Evolutionary conservation across 2,797 vertebrate genomes (phyloP).

Genomic region (Scolopax rusticola): DNA sequence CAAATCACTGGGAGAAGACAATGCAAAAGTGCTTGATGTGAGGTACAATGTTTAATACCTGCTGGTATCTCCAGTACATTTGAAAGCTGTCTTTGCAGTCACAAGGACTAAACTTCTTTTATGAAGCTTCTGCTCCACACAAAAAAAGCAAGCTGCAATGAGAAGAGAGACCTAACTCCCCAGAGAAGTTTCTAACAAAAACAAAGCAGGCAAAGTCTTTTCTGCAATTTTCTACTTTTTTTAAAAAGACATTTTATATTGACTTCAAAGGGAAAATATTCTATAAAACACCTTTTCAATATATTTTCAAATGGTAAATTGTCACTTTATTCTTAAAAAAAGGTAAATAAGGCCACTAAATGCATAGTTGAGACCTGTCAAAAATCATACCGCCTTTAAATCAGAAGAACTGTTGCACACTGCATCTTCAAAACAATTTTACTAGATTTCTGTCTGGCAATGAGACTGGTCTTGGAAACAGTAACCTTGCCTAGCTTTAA

Average conservation of each 20-base stretch:
- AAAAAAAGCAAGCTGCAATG: neutral
- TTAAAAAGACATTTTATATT: slow-evolving; percentile 29
- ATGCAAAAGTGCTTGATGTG: neutral
- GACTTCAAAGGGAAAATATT: slow-evolving; percentile 18
- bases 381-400: slow-evolving; percentile 28
- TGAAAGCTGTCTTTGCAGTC: neutral
- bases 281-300: neutral
- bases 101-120: neutral
- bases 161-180: neutral
- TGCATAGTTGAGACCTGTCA: slow-evolving; percentile 25
- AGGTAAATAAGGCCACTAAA: slow-evolving; percentile 60
- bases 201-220: neutral
- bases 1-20: neutral
- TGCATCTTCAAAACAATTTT: slow-evolving; percentile 17
- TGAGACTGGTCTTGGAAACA: slow-evolving; percentile 29
- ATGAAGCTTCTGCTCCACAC: neutral
- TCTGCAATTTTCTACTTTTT: neutral
- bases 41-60: neutral
- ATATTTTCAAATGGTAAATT: slow-evolving; percentile 45
- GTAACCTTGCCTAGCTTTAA: slow-evolving; percentile 3
- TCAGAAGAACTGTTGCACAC: neutral
- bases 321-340: slow-evolving; percentile 48
- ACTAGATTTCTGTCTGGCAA: neutral
- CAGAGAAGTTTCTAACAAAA: neutral
- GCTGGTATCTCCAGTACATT: neutral